phyloP scores from a whole-genome alignment of 2,888 invertebrate genomes.

The Metellina segmentata region DNA sequence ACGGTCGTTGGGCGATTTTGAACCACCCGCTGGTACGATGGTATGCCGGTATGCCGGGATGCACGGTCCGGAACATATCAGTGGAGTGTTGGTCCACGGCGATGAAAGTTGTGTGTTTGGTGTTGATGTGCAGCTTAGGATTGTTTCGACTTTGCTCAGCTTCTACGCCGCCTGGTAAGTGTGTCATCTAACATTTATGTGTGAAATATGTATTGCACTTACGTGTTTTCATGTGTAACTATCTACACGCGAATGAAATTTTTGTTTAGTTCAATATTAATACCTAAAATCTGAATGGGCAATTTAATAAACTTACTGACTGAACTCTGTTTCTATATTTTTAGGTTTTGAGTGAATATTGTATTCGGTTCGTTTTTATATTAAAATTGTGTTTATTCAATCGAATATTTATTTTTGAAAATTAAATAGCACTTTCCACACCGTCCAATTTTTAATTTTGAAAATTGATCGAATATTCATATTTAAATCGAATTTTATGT shows the following conservation, averaged over 20 bases:
- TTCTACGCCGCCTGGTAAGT: slow-evolving; percentile 36
- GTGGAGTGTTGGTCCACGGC: not conserved
- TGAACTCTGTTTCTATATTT: too few species aligned
- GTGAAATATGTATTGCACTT: too few species aligned
- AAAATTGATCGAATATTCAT: too few species aligned
- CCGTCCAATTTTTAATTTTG: too few species aligned
- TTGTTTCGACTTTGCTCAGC: slow-evolving; percentile 19
- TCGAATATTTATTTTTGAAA: too few species aligned
- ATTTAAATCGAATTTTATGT: not conserved
- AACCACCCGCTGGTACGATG: not conserved
- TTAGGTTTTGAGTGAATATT: too few species aligned
- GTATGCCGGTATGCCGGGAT: slow-evolving; percentile 26
- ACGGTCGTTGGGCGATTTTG: slow-evolving; percentile 27
- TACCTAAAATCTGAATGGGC: not conserved
- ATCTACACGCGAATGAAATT: not conserved
- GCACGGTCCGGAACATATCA: slow-evolving; percentile 24
- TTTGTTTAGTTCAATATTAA: not conserved
- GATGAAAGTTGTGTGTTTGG: not conserved
- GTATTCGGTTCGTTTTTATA: too few species aligned
- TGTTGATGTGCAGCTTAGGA: slow-evolving; percentile 27
- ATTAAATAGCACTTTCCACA: too few species aligned
- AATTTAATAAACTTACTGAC: not conserved
- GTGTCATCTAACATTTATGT: not conserved
- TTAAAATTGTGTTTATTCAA: too few species aligned
- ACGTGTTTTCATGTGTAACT: too few species aligned